Conservation (phyloP, 1,140 invertebrate species). For the Hyles vespertilio region DNA sequence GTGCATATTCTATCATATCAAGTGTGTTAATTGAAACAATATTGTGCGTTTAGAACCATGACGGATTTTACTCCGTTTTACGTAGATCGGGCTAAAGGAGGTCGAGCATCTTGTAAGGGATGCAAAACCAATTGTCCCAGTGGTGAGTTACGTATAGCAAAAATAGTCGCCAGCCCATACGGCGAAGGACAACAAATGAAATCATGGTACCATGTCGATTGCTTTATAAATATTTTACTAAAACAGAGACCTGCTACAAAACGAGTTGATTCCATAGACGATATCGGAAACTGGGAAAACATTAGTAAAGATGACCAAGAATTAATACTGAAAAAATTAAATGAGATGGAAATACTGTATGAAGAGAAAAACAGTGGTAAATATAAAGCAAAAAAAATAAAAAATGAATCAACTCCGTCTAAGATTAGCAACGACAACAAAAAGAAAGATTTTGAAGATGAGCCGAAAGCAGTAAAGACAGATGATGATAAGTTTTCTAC, state of each 20-base stretch:
- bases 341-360: constrained; percentile 77
- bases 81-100: constrained; percentile 86
- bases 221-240: constrained; percentile 87
- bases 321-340: constrained; percentile 78
- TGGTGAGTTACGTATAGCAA: constrained; percentile 83
- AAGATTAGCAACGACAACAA: not conserved
- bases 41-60: constrained; percentile 23
- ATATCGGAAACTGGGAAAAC: constrained; percentile 86
- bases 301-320: constrained; percentile 82
- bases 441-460: not conserved
- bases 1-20: not conserved
- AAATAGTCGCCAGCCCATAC: constrained; percentile 87
- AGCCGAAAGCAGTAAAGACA: constrained; percentile 24
- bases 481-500: constrained; percentile 86
- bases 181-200: constrained; percentile 89
- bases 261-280: constrained; percentile 86
- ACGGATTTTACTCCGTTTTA: constrained; percentile 76
- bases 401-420: constrained; percentile 40
- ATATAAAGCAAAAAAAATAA: constrained; percentile 61
- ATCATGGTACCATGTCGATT: constrained; percentile 88
- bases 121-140: constrained; percentile 89
- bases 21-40: too few relatives aligned
- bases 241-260: constrained; percentile 88
- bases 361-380: constrained; percentile 71
- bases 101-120: constrained; percentile 89